These are phyloP conservation scores for Tenthredo scrophulariae DNA, from an alignment of 2,888 invertebrate species.

Conservation along the genomic window DNA sequence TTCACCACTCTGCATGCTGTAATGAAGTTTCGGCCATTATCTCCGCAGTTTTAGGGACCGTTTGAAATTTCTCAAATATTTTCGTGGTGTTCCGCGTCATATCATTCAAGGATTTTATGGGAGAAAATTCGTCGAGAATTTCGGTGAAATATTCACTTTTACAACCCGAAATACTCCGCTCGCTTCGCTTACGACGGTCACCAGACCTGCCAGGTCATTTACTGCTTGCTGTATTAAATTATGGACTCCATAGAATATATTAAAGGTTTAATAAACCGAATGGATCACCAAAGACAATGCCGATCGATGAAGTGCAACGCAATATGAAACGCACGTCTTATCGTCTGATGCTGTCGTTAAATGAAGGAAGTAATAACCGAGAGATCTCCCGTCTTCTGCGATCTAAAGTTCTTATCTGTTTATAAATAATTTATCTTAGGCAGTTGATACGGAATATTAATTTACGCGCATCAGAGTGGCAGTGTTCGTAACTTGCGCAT, in stretches of 20 bases:
- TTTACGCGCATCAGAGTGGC: not conserved
- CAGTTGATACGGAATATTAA: conserved; percentile 7
- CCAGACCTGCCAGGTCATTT: not conserved
- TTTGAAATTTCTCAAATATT: not conserved
- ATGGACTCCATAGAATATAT: not conserved
- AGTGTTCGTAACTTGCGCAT: not conserved
- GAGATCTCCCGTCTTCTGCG: not conserved
- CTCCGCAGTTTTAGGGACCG: not conserved
- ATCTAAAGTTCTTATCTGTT: conserved; percentile 2
- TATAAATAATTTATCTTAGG: conserved; percentile 1
- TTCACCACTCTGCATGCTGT: not conserved
- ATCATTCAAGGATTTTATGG: not conserved
- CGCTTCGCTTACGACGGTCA: not conserved
- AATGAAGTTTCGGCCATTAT: not conserved
- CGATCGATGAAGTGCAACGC: not conserved
- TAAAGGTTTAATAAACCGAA: not conserved
- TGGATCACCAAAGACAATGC: not conserved
- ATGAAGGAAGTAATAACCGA: not conserved
- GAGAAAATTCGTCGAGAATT: not conserved
- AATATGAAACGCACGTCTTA: not conserved
- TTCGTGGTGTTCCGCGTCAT: not conserved
- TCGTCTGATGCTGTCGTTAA: not conserved
- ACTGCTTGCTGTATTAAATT: not conserved
- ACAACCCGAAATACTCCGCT: not conserved
- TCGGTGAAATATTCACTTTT: not conserved